Conservation (phyloP, 2,888 invertebrate genomes). For the Nasonia oneida region DNA sequence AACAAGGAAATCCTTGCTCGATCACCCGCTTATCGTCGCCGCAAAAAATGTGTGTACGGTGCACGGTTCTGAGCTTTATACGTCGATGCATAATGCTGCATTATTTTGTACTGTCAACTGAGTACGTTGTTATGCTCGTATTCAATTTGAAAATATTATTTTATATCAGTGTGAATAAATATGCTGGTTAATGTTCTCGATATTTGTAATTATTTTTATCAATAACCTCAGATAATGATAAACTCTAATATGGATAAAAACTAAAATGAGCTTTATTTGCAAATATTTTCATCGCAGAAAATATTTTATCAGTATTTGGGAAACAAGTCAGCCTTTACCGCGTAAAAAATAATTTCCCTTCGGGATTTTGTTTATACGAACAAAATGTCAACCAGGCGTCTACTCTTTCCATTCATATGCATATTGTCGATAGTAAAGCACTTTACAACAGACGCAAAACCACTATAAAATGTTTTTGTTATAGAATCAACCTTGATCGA, state of each 20-base stretch:
- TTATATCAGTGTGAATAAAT: no score
- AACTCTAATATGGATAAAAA: no score
- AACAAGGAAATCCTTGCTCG: constrained; percentile 44
- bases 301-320: no score
- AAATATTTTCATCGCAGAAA: no score
- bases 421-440: background rate
- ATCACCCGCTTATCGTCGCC: constrained; percentile 42
- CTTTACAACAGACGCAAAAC: constrained; percentile 5
- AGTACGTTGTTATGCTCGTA: background rate
- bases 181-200: no score
- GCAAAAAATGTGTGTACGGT: constrained; percentile 15
- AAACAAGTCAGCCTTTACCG: no score
- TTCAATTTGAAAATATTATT: no score
- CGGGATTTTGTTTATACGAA: background rate
- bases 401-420: background rate
- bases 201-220: no score
- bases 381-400: background rate
- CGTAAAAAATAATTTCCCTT: no score
- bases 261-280: no score
- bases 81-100: constrained; percentile 8
- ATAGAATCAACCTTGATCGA: constrained; percentile 49
- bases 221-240: no score
- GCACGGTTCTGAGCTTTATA: constrained; percentile 9
- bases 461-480: constrained; percentile 24
- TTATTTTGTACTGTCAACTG: background rate